These are phyloP conservation scores for Euschistus heros DNA, from an alignment of 1,140 invertebrate genomes.

Conservation along the genomic window DNA sequence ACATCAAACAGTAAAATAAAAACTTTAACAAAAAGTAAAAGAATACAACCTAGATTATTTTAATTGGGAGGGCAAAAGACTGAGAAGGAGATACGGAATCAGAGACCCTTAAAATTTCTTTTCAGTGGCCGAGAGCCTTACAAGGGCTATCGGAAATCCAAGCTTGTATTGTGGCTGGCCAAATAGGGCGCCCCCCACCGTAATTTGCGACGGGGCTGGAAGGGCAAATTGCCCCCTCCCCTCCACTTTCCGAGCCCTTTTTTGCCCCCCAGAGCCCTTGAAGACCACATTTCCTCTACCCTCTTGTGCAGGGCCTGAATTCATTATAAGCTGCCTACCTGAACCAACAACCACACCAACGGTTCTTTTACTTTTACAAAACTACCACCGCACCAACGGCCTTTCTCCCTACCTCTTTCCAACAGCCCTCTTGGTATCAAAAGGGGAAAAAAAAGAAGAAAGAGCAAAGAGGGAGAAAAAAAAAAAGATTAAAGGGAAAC, in stretches of 20 bases:
- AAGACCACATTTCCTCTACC: background rate
- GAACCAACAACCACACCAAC: background rate
- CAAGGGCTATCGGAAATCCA: slow-evolving; percentile 4
- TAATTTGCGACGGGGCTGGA: background rate
- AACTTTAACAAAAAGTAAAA: too few species aligned
- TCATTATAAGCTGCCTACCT: slow-evolving; percentile 7
- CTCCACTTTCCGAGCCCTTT: background rate
- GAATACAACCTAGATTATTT: too few species aligned
- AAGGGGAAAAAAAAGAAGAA: background rate
- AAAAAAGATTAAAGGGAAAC: background rate
- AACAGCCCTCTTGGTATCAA: background rate
- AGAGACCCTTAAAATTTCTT: background rate
- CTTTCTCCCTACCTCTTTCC: too few species aligned
- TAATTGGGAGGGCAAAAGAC: too few species aligned
- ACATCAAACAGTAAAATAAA: too few species aligned
- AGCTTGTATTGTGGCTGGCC: background rate
- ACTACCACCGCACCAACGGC: background rate
- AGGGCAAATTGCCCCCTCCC: background rate
- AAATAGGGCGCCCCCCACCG: background rate
- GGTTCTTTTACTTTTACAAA: background rate
- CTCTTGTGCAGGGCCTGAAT: background rate
- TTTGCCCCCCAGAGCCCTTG: background rate
- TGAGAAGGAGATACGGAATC: background rate
- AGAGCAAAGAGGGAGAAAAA: background rate
- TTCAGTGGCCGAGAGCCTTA: background rate